Base-by-base conservation (phyloP, 2,113 vertebrate species). In the Microtus richardsoni region DNA sequence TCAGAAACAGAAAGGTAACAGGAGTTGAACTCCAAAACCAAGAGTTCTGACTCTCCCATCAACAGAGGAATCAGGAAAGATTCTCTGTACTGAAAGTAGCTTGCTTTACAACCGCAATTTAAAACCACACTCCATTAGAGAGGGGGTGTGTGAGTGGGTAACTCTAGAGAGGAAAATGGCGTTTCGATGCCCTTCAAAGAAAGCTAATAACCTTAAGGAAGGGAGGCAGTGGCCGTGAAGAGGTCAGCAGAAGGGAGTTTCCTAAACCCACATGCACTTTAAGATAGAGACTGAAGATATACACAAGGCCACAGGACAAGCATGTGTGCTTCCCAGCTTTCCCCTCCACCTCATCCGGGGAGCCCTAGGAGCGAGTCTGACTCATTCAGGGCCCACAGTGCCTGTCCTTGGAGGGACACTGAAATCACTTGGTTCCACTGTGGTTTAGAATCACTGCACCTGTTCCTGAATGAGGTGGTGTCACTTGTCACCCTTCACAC, bases 51-150 rank as follows among this genome's bases (percentile, higher is more conserved):
- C 36, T 33, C 68, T 78, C 70, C 21, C 6, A 64, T 94, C 49
- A 0, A 74, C 75, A 78, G 2, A 77, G 90, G 95, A 95, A 91
- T 54, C 77, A 90, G 95, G 78, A 88, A 96, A 93, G 90, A 36
- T 21, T 70, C 22, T 22, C 26, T 89, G 49, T 83, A 54, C 78
- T 89, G 19, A 49, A 71, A 44, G 60, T 47, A 93, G 47, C 66
- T 71, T 78, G 58, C 90, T 88, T 89, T 41, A 68, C 88, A 85
- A 73, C 79, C 84, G 9, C 1, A 24, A 93, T 95, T 96, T 95
- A 91, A 97, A 97, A 97, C 95, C 94, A 96, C 94, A 95, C 70
- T 95, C 91, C 96, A 95, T 93, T 94, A 95, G 90, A 62, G 82
- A 94, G 19, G 33, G 33, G 79, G 41, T 84, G 84, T 95, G 60